These are phyloP conservation scores for Orchesella flavescens DNA, from an alignment of 2,888 invertebrate species.

Conservation along the genomic window DNA sequence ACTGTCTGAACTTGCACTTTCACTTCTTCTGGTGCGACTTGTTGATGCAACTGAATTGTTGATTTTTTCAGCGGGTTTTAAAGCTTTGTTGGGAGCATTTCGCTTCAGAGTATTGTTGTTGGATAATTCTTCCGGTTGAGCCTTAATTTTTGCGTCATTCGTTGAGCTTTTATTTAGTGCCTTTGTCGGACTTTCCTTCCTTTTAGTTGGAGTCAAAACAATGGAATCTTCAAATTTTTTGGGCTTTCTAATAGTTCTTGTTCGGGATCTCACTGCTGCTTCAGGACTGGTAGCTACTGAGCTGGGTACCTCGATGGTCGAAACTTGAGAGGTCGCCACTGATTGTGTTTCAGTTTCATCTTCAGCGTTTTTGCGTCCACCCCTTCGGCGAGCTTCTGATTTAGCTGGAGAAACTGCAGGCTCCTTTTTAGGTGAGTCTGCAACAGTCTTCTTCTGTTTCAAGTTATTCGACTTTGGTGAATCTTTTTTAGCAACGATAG, in stretches of 20 bases:
- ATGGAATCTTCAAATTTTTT: slow-evolving; percentile 53
- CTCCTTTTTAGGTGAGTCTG: background rate
- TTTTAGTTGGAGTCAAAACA: slow-evolving; percentile 53
- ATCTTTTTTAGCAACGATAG: background rate
- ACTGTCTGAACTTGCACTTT: slow-evolving; percentile 33
- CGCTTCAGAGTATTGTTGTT: too few relatives aligned
- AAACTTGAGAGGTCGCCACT: background rate
- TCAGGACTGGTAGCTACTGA: background rate
- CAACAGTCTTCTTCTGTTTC: background rate
- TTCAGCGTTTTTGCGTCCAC: background rate
- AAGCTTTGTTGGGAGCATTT: background rate
- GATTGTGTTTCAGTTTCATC: background rate
- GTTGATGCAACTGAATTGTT: background rate
- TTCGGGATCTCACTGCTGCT: slow-evolving; percentile 45
- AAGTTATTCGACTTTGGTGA: background rate
- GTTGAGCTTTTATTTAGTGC: slow-evolving; percentile 27
- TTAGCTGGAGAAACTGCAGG: background rate
- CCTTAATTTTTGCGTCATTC: slow-evolving; percentile 3
- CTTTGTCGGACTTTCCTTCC: slow-evolving; percentile 52
- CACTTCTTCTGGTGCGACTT: background rate
- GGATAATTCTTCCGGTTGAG: too few relatives aligned
- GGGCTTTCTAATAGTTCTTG: slow-evolving; percentile 49
- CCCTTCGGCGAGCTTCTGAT: background rate
- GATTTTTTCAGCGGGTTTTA: background rate
- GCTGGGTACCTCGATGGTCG: background rate